Evolutionary conservation across 1,140 invertebrate species (phyloP).

Genomic region (Aphelenchoides besseyi): DNA sequence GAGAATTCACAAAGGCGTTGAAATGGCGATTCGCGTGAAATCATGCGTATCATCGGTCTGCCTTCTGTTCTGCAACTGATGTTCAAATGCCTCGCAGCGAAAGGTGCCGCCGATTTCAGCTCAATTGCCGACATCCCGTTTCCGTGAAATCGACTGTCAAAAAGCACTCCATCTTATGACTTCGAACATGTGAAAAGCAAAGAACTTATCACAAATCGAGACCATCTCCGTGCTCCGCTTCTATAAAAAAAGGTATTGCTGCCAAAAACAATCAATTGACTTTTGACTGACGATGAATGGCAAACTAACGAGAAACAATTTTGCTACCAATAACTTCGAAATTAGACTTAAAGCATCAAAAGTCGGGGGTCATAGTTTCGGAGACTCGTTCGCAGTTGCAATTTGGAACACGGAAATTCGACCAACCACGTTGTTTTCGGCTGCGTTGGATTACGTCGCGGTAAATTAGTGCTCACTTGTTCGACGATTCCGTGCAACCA

Average conservation of each 20-base stretch:
- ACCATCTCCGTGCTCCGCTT: too few species aligned
- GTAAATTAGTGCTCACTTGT: neutral
- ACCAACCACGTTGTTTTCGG: neutral
- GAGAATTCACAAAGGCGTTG: neutral
- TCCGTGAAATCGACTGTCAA: neutral
- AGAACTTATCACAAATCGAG: neutral
- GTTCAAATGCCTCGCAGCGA: too few species aligned
- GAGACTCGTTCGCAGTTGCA: neutral
- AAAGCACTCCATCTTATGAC: neutral
- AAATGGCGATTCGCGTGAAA: slow-evolving; percentile 1
- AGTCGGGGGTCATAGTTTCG: neutral
- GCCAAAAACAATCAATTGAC: neutral
- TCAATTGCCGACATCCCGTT: neutral
- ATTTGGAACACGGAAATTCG: neutral
- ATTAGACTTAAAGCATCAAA: neutral
- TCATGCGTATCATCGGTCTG: neutral
- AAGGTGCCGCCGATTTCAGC: neutral
- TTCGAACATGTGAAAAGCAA: neutral
- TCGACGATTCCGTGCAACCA: neutral
- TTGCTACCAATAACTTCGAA: neutral
- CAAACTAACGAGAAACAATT: neutral
- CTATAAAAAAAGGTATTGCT: too few species aligned
- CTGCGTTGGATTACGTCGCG: neutral
- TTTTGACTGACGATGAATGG: neutral
- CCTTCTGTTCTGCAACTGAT: too few species aligned